Conservation (phyloP, 2,113 vertebrate genomes). For the Platysternon megacephalum region DNA sequence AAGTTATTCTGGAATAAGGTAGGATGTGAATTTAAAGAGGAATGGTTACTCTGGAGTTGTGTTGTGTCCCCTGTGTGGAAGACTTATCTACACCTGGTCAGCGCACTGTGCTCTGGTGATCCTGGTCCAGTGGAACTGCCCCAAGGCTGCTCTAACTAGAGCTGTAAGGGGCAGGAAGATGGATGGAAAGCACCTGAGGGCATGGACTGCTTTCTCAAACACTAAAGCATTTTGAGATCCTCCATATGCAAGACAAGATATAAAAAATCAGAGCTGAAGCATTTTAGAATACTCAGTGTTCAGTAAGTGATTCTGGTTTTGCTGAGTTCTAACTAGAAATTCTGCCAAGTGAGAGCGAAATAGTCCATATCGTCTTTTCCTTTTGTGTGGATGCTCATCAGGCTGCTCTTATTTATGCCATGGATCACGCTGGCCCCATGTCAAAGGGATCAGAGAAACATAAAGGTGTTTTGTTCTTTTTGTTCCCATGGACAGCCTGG, state of each 20-base stretch:
- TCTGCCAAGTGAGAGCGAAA: background rate
- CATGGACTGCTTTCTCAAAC: background rate
- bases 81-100: background rate
- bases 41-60: background rate
- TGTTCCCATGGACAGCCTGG: background rate
- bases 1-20: slow-evolving; percentile 42
- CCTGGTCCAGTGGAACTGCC: background rate
- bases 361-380: background rate
- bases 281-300: background rate
- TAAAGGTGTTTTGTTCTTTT: background rate
- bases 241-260: background rate
- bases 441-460: background rate
- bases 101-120: background rate
- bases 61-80: rapidly evolving
- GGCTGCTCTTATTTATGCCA: background rate
- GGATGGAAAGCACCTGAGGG: background rate
- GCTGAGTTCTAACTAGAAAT: background rate
- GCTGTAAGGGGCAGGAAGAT: background rate
- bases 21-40: slow-evolving; percentile 30
- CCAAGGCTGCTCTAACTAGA: background rate
- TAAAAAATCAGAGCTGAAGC: background rate
- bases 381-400: background rate
- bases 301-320: background rate
- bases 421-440: background rate
- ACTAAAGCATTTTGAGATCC: background rate